Percentiles rank a stretch among this genome's conserved stretches.
phyloP scores from a whole-genome alignment of 2,888 invertebrate genomes.

The Diarsia mendica region DNA sequence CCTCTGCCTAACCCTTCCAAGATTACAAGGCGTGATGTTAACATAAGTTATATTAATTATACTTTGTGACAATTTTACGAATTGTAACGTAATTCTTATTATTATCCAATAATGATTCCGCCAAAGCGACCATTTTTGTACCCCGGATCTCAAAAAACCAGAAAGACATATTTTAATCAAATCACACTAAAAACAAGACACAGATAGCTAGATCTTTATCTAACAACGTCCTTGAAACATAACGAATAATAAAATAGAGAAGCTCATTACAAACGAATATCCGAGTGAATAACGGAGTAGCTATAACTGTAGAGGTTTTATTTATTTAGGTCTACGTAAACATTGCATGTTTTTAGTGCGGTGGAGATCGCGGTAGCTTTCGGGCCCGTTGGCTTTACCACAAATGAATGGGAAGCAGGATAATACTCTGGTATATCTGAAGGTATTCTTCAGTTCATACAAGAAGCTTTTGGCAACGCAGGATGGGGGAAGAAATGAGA shows the following conservation, averaged over 20 bases:
- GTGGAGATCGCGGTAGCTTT: neutral
- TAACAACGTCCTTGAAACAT: conserved; percentile 32
- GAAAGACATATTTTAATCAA: conserved; percentile 8
- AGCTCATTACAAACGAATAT: conserved; percentile 26
- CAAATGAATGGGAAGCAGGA: conserved; percentile 1
- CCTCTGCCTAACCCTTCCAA: too few species aligned
- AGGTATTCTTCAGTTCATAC: neutral
- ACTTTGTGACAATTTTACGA: too few species aligned
- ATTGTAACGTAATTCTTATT: too few species aligned
- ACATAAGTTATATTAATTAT: too few species aligned
- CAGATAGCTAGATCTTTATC: conserved; percentile 18
- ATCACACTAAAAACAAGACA: conserved; percentile 21
- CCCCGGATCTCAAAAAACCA: conserved; percentile 6
- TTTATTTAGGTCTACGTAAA: conserved; percentile 45
- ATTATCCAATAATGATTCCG: too few species aligned
- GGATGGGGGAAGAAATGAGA: neutral
- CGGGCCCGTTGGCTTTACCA: neutral
- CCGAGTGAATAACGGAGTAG: conserved; percentile 16
- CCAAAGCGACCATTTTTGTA: too few species aligned
- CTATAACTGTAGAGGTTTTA: conserved; percentile 41
- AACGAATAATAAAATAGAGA: conserved; percentile 42
- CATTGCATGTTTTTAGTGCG: conserved; percentile 39
- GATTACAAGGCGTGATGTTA: too few species aligned
- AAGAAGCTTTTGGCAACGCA: neutral
- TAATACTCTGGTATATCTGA: neutral